Percentiles rank a stretch among this genome's conserved stretches.
Evolutionary conservation across 2,797 vertebrate species (phyloP).

Genomic region (Chrysocyon brachyurus): DNA sequence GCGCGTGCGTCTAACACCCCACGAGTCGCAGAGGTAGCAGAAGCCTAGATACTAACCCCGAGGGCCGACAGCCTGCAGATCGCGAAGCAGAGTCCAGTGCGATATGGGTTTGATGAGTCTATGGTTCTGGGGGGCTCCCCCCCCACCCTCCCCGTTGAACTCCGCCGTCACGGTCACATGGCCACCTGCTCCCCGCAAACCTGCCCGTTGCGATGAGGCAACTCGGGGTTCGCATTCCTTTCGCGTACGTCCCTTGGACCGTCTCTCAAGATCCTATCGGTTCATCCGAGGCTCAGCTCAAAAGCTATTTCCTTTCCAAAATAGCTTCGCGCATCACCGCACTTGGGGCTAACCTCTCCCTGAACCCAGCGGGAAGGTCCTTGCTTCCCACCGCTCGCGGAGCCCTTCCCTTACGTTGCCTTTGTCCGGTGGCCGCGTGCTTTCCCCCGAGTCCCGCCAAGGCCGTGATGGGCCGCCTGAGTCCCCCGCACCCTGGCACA

Average conservation of each 20-base stretch:
- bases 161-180: background rate
- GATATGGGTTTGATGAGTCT: background rate
- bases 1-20: background rate
- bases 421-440: fast-evolving
- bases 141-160: background rate
- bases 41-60: background rate
- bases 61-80: background rate
- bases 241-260: background rate
- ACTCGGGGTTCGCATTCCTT: background rate
- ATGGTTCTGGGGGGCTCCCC: background rate
- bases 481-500: no score
- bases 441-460: no score
- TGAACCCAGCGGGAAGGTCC: background rate
- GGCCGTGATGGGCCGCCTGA: no score
- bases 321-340: no score
- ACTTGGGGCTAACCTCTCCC: background rate
- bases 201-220: background rate
- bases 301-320: slow-evolving; percentile 5
- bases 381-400: background rate
- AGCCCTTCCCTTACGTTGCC: background rate
- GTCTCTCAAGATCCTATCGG: background rate
- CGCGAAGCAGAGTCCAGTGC: background rate
- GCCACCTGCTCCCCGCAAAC: background rate
- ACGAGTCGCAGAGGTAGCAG: background rate
- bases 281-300: background rate